Evolutionary conservation across 2,113 vertebrate genomes (phyloP), one percentile per base, ranked within the genome.

Genomic region (Salvelinus sp.): DNA sequence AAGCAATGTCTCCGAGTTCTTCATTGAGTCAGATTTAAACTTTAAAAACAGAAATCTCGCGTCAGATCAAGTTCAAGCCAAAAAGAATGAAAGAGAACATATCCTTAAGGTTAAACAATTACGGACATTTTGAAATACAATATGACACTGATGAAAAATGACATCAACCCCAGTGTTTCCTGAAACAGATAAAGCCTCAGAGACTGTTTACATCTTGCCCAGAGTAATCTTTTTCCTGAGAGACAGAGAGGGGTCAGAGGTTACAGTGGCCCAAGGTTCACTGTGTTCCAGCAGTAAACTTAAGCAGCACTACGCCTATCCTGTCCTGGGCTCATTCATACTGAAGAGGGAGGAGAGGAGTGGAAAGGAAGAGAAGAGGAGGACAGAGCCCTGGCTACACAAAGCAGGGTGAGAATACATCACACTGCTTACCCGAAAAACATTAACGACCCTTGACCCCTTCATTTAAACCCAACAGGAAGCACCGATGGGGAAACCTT

Each of bases 391-490:
- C 10, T 25, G 10, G 72, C 33, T 50, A 76, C 70, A 77, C 80
- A 82, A 71, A 25, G 63, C 64, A 66, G 27, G 20, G 54, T 57
- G 25, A 66, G 10, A 66, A 30, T 18, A 66, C 64, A 66, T 28
- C 63, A 9, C 30, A 54, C 80, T 0, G 23, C 79, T 74, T 58
- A 77, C 76, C 85, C 72, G 13, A 16, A 82, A 81, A 4, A 30
- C 79, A 76, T 69, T 60, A 0, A 27, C 64, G 79, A 89, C 83
- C 85, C 87, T 62, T 86, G 82, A 85, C 79, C 80, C 74, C 13
- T 20, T 62, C 38, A 77, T 12, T 73, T 22, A 76, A 73, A 75
- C 28, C 18, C 64, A 70, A 76, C 1, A 18, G 23, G 64, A 73
- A 44, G 48, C 1, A 22, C 27, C 18, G 50, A 62, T n/a, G n/a